These are phyloP conservation scores for Pseudanteris insignis DNA, from an alignment of 2,888 invertebrate genomes.

Conservation along the genomic window DNA sequence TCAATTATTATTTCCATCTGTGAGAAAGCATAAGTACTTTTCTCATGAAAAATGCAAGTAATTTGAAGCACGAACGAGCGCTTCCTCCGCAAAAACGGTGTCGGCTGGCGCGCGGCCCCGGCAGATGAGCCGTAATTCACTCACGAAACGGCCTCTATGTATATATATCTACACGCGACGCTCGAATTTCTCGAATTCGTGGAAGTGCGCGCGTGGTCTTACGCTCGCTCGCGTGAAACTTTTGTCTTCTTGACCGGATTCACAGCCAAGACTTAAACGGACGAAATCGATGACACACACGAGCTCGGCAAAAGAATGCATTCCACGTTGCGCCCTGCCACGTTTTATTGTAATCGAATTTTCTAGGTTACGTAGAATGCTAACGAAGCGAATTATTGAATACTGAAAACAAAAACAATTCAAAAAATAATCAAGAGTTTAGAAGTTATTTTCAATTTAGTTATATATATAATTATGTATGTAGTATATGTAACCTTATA, in stretches of 20 bases:
- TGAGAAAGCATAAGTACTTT: constrained; percentile 39
- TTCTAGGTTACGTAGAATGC: no score
- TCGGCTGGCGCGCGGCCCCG: constrained; percentile 19
- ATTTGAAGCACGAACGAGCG: constrained; percentile 41
- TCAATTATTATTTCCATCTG: constrained; percentile 34
- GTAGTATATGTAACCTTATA: no score
- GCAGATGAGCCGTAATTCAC: constrained; percentile 40
- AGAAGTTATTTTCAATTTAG: no score
- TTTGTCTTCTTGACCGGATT: constrained; percentile 30
- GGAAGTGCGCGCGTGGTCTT: constrained; percentile 28
- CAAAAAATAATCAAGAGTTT: no score
- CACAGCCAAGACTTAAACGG: constrained; percentile 8
- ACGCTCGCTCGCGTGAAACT: constrained; percentile 6
- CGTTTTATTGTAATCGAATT: neutral
- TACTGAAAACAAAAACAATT: no score
- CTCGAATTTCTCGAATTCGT: constrained; percentile 40
- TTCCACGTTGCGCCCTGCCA: neutral
- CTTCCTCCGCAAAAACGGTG: constrained; percentile 32
- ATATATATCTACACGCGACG: constrained; percentile 40
- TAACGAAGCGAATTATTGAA: no score
- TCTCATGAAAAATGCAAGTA: constrained; percentile 38
- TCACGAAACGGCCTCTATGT: constrained; percentile 39
- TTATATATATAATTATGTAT: no score
- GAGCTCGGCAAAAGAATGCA: neutral
- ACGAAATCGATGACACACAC: no score